phyloP scores from a whole-genome alignment of 2,797 vertebrate genomes.

The Phylloscopus collybita region DNA sequence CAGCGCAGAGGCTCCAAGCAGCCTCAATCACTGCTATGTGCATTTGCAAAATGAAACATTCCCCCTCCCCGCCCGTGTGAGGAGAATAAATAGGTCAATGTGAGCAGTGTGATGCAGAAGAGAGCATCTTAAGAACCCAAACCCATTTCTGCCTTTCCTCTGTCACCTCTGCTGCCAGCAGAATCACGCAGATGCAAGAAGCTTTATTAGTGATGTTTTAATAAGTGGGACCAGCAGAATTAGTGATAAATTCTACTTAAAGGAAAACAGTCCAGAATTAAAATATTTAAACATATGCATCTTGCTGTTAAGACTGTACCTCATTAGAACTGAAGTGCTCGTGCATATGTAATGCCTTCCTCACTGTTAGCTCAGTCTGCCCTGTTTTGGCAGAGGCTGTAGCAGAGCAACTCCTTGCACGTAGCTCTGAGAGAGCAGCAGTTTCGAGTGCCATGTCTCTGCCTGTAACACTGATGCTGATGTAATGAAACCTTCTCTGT shows the following conservation, averaged over 20 bases:
- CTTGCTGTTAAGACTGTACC: not conserved
- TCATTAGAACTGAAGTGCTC: not conserved
- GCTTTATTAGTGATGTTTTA: not conserved
- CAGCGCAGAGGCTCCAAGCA: not conserved
- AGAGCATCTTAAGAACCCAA: not conserved
- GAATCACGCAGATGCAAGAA: not conserved
- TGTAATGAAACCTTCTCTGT: constrained; percentile 44
- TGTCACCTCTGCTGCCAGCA: not conserved
- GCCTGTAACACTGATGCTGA: not conserved
- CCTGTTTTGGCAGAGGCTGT: not conserved
- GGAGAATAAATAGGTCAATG: constrained; percentile 54
- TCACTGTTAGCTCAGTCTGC: not conserved
- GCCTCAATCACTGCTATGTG: not conserved
- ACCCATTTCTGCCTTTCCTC: not conserved
- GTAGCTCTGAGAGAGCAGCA: not conserved
- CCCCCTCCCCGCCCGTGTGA: rapidly evolving
- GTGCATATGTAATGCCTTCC: not conserved
- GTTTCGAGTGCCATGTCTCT: not conserved
- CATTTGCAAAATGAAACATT: not conserved
- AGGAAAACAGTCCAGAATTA: not conserved
- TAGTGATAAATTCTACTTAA: not conserved
- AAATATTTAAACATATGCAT: constrained; percentile 20
- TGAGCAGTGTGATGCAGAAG: not conserved
- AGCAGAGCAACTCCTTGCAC: not conserved
- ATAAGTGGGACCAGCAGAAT: not conserved